Percentiles rank a stretch among this genome's conserved stretches.
These are phyloP conservation scores for Ctenosaura bakeri DNA, from an alignment of 2,797 vertebrate genomes.

Conservation along the genomic window DNA sequence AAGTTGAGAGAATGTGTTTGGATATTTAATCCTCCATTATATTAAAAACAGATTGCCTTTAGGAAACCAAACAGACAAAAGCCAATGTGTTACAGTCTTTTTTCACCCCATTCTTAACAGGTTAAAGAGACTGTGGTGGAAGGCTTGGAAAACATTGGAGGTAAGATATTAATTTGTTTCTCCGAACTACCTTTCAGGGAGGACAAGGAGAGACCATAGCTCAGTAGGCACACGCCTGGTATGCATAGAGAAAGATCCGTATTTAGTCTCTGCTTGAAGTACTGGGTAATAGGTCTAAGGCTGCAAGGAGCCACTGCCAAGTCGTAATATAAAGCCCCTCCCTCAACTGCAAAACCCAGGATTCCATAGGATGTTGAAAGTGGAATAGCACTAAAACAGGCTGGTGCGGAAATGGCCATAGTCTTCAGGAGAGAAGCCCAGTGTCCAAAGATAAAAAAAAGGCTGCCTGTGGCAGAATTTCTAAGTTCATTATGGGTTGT, in stretches of 20 bases:
- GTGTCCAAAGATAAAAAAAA: background rate
- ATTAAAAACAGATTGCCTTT: background rate
- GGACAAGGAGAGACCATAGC: background rate
- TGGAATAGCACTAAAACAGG: too few relatives aligned
- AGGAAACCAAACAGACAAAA: background rate
- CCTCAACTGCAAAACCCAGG: too few relatives aligned
- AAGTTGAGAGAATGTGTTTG: background rate
- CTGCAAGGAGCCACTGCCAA: background rate
- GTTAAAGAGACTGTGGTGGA: slow-evolving; percentile 90
- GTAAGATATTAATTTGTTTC: slow-evolving; percentile 79
- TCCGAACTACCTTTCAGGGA: slow-evolving; percentile 8
- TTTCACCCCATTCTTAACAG: slow-evolving; percentile 76
- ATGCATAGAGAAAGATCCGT: too few relatives aligned
- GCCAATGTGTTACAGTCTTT: slow-evolving; percentile 17
- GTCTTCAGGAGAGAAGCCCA: background rate
- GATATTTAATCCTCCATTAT: background rate
- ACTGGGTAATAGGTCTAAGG: background rate
- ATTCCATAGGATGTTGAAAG: too few relatives aligned
- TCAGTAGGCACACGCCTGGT: background rate
- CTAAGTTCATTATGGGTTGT: background rate
- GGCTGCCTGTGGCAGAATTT: background rate
- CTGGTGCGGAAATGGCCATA: too few relatives aligned
- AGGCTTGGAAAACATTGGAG: slow-evolving; percentile 92
- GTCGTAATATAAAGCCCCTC: background rate
- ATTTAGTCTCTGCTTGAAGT: background rate